Conservation (phyloP, 2,888 invertebrate genomes). For the Eupithecia centaureata region DNA sequence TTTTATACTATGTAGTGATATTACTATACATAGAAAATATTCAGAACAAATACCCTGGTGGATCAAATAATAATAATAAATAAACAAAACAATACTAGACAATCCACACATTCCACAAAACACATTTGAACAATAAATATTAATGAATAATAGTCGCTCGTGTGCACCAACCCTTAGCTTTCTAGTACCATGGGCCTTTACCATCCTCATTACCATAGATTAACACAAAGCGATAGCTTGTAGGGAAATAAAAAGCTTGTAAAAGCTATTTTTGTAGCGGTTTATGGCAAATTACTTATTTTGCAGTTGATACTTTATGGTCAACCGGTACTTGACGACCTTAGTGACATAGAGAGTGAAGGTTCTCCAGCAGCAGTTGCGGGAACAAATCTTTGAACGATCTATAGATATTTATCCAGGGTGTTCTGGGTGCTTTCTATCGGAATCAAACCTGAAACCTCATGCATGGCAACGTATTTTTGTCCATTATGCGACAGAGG, state of each 20-base stretch:
- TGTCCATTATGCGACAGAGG: too few species aligned
- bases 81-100: too few species aligned
- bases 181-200: slow-evolving; percentile 24
- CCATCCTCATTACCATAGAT: slow-evolving; percentile 43
- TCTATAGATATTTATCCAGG: neutral
- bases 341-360: neutral
- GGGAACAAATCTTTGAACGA: too few species aligned
- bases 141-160: neutral
- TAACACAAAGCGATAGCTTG: slow-evolving; percentile 27
- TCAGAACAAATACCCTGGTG: too few species aligned
- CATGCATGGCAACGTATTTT: too few species aligned
- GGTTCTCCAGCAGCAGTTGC: too few species aligned
- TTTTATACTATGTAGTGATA: too few species aligned
- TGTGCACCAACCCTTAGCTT: slow-evolving; percentile 15
- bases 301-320: neutral
- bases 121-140: too few species aligned
- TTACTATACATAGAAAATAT: too few species aligned
- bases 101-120: too few species aligned
- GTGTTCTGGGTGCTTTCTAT: neutral
- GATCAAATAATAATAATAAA: too few species aligned
- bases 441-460: too few species aligned
- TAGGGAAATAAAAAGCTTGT: slow-evolving; percentile 26
- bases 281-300: slow-evolving; percentile 6
- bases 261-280: slow-evolving; percentile 3
- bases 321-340: neutral